Percentiles rank a stretch among this genome's conserved stretches.
phyloP scores from a whole-genome alignment of 2,888 invertebrate genomes.

The Cylloceria caligata region DNA sequence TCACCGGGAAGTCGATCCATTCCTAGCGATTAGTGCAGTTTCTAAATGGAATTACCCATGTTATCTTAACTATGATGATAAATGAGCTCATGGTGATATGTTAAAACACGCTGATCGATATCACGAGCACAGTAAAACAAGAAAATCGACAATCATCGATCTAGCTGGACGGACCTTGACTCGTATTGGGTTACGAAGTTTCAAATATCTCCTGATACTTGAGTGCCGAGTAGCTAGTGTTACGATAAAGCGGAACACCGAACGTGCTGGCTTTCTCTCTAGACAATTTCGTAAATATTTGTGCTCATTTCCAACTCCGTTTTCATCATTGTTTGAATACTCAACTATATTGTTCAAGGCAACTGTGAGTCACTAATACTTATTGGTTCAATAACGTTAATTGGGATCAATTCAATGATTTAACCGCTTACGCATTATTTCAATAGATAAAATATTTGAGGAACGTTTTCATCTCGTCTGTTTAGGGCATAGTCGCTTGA shows the following conservation, averaged over 20 bases:
- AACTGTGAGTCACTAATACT: constrained; percentile 17
- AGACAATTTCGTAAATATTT: background rate
- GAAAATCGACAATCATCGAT: background rate
- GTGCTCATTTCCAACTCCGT: background rate
- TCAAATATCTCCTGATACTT: background rate
- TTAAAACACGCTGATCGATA: background rate
- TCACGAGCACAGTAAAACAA: background rate
- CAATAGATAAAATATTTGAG: background rate
- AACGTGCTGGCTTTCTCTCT: background rate
- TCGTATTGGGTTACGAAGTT: background rate
- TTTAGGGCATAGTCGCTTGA: no score
- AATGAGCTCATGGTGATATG: background rate
- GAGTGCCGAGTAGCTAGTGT: background rate
- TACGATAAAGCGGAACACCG: background rate
- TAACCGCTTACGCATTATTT: constrained; percentile 6
- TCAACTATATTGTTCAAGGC: background rate
- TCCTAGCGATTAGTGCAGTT: background rate
- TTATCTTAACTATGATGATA: constrained; percentile 6
- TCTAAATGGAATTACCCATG: background rate
- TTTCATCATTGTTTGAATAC: background rate
- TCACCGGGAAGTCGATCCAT: background rate
- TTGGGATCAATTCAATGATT: constrained; percentile 61
- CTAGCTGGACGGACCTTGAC: background rate
- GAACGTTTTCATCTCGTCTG: constrained; percentile 7
- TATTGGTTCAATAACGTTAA: constrained; percentile 48